A percentile compares a stretch with the other conserved stretches of the same genome.
Conservation (phyloP, 2,113 vertebrate species). For the Psittacus erithacus region DNA sequence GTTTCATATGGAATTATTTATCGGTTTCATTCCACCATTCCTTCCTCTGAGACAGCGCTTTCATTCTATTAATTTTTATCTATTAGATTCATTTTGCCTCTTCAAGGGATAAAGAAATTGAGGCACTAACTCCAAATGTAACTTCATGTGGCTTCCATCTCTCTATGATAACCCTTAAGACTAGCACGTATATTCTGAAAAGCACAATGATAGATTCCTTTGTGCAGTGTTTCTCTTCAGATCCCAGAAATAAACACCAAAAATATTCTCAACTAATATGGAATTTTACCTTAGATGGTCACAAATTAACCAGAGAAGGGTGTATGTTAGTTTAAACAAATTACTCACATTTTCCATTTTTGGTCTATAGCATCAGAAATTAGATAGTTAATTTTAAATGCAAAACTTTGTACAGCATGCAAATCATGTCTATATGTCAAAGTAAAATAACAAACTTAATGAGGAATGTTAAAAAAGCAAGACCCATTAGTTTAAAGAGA, state of each 20-base stretch:
- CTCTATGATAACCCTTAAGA: not conserved
- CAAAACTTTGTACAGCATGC: slow-evolving; percentile 74
- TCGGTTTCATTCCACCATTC: not conserved
- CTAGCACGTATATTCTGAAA: slow-evolving; percentile 9
- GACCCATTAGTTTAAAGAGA: slow-evolving; percentile 83
- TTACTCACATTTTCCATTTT: slow-evolving; percentile 72
- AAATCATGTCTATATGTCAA: slow-evolving; percentile 79
- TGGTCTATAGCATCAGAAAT: slow-evolving; percentile 68
- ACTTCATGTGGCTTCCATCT: not conserved
- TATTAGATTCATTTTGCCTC: slow-evolving; percentile 7
- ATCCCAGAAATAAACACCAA: slow-evolving; percentile 52
- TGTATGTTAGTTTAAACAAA: slow-evolving; percentile 69
- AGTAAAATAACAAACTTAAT: slow-evolving; percentile 83
- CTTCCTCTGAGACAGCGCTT: not conserved
- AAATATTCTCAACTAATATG: slow-evolving; percentile 35
- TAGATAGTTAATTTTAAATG: slow-evolving; percentile 77
- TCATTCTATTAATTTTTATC: not conserved
- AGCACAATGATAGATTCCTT: slow-evolving; percentile 3
- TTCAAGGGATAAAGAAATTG: slow-evolving; percentile 31
- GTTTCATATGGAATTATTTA: slow-evolving; percentile 46
- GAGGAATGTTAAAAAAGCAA: slow-evolving; percentile 79
- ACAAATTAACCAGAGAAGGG: slow-evolving; percentile 63
- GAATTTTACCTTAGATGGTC: slow-evolving; percentile 60
- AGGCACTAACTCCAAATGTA: not conserved
- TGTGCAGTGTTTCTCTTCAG: slow-evolving; percentile 18